Evolutionary conservation across 1,140 invertebrate species (phyloP), one percentile per base, ranked within the genome.

Genomic region (Himalopsyche phryganea): DNA sequence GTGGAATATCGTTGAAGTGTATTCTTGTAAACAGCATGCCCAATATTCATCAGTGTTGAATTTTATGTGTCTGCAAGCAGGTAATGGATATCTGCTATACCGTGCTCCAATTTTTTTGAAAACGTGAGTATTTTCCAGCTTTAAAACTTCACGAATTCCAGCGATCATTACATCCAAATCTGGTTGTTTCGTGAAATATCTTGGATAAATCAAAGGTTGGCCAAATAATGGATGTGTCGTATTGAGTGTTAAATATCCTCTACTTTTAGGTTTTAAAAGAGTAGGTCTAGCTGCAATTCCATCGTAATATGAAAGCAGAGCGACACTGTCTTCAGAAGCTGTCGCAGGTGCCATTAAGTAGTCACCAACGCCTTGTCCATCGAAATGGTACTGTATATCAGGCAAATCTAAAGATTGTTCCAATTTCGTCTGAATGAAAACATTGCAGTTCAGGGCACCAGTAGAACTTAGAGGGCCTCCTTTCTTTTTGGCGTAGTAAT

Each of bases 191-290:
- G 77, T 74, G 40, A 89, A 85, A 67, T 92, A 93, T 65, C 89
- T 88, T 0, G 92, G 83, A 67, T 89, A 85, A 36, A 97, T 90
- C 23, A 87, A 74, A 0, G 94, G 94, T 65, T 87, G 85, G 7
- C 85, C 80, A 46, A 81, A 81, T 44, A 75, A 49, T 6, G 91
- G 91, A 75, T 93, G 82, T 1, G 73, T 84, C 46, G 78, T 74
- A 48, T 81, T 80, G 0, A 94, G 71, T 53, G 80, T 76, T 28
- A 94, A 76, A 49, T 71, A 80, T 1, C 91, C 92, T 52, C 78
- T 76, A 47, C 87, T 89, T 69, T 86, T 84, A 1, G 91, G 90
- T 35, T 81, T 76, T 50, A 91, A 56, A 0, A 89, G 67, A 68
- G 87, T 81, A 18, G 80, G 85, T 55, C 70, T 81, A 0, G 66